phyloP scores from a whole-genome alignment of 2,797 vertebrate species.

The Notolepis coatsorum region DNA sequence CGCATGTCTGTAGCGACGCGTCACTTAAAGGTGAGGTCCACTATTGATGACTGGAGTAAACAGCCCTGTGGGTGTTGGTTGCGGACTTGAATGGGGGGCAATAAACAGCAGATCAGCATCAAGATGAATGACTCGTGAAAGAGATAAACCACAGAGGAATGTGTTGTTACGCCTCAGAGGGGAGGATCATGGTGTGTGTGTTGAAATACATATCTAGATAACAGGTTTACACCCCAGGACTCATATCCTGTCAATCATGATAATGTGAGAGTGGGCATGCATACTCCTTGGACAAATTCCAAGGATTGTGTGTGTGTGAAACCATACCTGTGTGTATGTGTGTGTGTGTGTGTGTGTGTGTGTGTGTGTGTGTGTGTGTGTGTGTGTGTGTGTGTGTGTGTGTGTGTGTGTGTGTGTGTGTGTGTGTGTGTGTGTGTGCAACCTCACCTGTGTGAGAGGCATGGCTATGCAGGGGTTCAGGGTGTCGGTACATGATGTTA shows the following conservation, averaged over 20 bases:
- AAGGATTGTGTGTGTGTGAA: too few relatives aligned
- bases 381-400: conserved; percentile 8
- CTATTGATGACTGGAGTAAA: conserved; percentile 47
- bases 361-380: too few relatives aligned
- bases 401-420: not conserved
- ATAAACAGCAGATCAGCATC: conserved; percentile 35
- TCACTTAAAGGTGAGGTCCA: conserved; percentile 25
- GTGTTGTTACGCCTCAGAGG: conserved; percentile 16
- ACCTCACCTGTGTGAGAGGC: conserved; percentile 82
- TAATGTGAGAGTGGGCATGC: too few relatives aligned
- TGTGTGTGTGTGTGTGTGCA: not conserved
- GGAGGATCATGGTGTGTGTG: conserved; percentile 25
- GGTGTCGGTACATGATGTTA: conserved; percentile 88
- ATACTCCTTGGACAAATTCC: too few relatives aligned
- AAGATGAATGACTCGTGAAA: conserved; percentile 32
- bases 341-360: too few relatives aligned
- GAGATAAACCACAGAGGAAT: conserved; percentile 57
- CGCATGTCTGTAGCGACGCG: too few relatives aligned
- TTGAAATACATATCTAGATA: too few relatives aligned
- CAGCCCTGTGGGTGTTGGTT: conserved; percentile 25
- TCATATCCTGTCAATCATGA: too few relatives aligned
- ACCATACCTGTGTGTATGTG: too few relatives aligned
- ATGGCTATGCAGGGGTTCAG: conserved; percentile 66
- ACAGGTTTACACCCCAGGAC: too few relatives aligned
- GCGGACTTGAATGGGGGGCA: conserved; percentile 34